Evolutionary conservation across 2,113 vertebrate species (phyloP).

Genomic region (Oncorhynchus kisutch): DNA sequence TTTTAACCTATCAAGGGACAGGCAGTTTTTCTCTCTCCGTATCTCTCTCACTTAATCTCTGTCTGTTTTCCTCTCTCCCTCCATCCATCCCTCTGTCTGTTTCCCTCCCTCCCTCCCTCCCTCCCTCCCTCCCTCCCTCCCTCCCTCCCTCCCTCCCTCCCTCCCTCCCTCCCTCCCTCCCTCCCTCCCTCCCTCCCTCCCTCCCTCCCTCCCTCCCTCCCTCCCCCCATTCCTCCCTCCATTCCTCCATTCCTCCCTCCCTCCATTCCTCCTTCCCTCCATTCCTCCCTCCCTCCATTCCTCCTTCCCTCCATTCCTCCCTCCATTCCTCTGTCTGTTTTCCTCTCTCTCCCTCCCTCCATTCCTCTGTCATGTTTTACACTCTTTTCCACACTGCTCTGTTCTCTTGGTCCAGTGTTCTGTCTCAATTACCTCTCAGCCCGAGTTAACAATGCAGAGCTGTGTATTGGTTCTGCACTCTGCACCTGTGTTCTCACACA

Average conservation of each 20-base stretch:
- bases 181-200: no score
- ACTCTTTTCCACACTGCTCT: background rate
- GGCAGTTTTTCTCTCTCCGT: background rate
- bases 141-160: background rate
- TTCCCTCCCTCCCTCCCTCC: background rate
- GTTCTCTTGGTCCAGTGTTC: background rate
- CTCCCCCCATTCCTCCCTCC: rapidly evolving
- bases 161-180: no score
- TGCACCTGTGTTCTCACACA: constrained; percentile 1
- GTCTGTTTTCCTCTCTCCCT: no score
- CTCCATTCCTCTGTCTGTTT: no score
- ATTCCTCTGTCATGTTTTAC: background rate
- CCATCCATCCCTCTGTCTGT: rapidly evolving
- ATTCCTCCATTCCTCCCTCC: background rate
- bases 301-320: background rate
- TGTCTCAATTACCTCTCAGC: background rate
- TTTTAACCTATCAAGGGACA: background rate
- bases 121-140: background rate
- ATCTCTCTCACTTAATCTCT: background rate
- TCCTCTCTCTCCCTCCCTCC: background rate
- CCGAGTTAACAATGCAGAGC: constrained; percentile 9
- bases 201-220: background rate
- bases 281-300: background rate
- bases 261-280: background rate
- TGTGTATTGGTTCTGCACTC: constrained; percentile 4